Base-by-base conservation (phyloP, 2,113 vertebrate genomes). In the Microtus pennsylvanicus region DNA sequence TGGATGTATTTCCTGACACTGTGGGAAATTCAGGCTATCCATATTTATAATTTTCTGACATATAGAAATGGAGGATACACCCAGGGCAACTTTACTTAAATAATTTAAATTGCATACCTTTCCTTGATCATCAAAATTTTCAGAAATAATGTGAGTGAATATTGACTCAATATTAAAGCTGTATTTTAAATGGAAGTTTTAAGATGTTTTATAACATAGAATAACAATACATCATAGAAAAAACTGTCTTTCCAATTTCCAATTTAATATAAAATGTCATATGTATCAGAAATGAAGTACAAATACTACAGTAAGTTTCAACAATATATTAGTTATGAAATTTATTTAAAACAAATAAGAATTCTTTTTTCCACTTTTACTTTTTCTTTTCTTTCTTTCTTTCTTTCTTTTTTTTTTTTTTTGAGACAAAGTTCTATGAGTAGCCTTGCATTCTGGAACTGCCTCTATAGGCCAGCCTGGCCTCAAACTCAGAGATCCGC, bases 151-250 rank as follows among this genome's bases (percentile, higher is more conserved):
- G 87, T 6, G 16, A 96, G 19, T 95, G 89, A 82, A 80, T 52
- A 93, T 35, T 96, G 65, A 97, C 94, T 95, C 21, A 89, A 98
- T 98, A 97, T 97, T 96, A 96, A 96, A 95, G 86, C 58, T 95
- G 58, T 94, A 96, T 97, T 97, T 98, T 89, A 69, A 45, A 70
- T 93, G 45, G 21, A 85, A 85, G 55, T 95, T 94, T 74, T 87
- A 94, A 93, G 33, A 13, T 78, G 93, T 61, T 97, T 94, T 75
- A 97, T 97, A 97, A 95, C 75, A 74, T 4, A 93, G 58, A 74
- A 91, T 95, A 90, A 93, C 0, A 97, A 83, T 22, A 91, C 7
- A 8, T 93, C 52, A 89, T 72, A 81, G 93, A 91, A 97, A 90
- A 91, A 0, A 58, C 65, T 70, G 76, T 94, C 50, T 96, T 97